phyloP scores from a whole-genome alignment of 1,140 invertebrate genomes.

The Maconellicoccus hirsutus region DNA sequence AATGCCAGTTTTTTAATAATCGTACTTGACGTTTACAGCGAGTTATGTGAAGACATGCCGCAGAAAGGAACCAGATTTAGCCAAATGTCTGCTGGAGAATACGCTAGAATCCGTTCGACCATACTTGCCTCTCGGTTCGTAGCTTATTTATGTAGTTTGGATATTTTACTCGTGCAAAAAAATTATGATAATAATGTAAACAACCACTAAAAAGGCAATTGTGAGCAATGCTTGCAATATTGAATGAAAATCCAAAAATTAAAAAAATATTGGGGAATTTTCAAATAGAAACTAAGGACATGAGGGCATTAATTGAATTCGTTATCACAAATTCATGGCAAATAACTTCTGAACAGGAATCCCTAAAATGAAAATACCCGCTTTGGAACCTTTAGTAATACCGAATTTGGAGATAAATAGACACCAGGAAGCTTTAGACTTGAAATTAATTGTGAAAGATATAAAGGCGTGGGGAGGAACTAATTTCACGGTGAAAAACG shows the following conservation, averaged over 20 bases:
- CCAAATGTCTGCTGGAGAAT: conserved; percentile 41
- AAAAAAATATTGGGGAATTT: no score
- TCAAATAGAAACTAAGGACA: no score
- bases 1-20: no score
- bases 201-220: no score
- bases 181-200: no score
- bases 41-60: conserved; percentile 48
- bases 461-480: conserved; percentile 47
- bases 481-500: conserved; percentile 47
- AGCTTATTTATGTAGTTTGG: not conserved
- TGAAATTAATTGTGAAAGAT: conserved; percentile 52
- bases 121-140: conserved; percentile 42
- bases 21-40: conserved; percentile 36
- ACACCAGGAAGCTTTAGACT: conserved; percentile 47
- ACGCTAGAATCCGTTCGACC: conserved; percentile 45
- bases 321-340: no score
- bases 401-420: conserved; percentile 49
- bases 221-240: no score
- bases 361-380: conserved; percentile 47
- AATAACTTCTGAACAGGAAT: no score
- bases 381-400: conserved; percentile 48
- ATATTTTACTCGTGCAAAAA: no score
- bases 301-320: no score
- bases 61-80: conserved; percentile 41
- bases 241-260: no score